A percentile compares a stretch with the other conserved stretches of the same genome.
These are phyloP conservation scores for Uropsilus gracilis DNA, from an alignment of 2,113 vertebrate species.

Conservation along the genomic window DNA sequence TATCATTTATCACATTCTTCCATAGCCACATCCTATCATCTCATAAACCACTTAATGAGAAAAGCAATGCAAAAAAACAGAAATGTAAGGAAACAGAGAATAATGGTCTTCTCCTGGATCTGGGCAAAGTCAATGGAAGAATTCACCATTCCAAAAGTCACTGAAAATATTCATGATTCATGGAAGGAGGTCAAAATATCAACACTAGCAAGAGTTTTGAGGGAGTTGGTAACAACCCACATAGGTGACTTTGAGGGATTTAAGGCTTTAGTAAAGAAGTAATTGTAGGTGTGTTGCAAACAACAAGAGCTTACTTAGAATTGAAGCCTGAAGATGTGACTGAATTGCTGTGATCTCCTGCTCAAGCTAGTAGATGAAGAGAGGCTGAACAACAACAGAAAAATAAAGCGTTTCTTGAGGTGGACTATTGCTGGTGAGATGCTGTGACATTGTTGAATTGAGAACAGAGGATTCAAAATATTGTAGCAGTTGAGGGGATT, in stretches of 20 bases:
- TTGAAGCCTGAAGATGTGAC: neutral
- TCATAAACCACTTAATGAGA: neutral
- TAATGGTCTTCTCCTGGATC: too few species aligned
- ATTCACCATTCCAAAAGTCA: neutral
- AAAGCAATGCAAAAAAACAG: neutral
- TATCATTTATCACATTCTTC: neutral
- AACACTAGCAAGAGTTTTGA: neutral
- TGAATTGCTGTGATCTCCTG: neutral
- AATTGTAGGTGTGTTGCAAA: neutral
- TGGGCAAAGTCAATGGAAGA: neutral
- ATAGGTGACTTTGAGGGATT: neutral
- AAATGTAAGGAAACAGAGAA: neutral
- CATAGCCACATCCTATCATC: neutral
- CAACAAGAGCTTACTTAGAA: neutral
- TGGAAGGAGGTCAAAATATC: neutral
- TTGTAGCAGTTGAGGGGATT: neutral
- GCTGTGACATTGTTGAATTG: neutral
- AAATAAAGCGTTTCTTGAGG: neutral
- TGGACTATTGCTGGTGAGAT: neutral
- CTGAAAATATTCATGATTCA: neutral
- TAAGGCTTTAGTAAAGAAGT: neutral
- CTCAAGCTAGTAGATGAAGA: neutral
- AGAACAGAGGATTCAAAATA: neutral
- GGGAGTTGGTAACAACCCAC: neutral
- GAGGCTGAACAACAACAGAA: too few species aligned